Base-by-base conservation (phyloP, 2,797 vertebrate species). In the Natrix natrix region DNA sequence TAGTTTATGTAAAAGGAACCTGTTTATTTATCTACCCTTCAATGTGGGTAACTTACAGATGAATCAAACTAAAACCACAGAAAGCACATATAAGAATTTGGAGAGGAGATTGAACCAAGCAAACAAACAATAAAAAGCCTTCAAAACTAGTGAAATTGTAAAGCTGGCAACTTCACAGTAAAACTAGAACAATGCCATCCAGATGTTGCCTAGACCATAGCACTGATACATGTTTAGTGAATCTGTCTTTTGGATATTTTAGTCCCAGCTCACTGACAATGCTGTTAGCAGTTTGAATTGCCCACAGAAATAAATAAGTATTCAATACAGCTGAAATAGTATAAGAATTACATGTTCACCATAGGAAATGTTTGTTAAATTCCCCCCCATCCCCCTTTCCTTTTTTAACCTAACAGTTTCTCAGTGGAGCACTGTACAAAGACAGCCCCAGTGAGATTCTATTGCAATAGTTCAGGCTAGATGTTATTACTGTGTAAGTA, bases 91-190 rank as follows among this genome's bases (percentile, higher is more conserved):
- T 48, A 83, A 24, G 78, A 83, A 83, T 83, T 83, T 83, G 43
- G 78, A 37, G 43, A 83, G 20, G 43, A 48, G 78, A 83, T 83
- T 10, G 37, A 83, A 48, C 20, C 43, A 48, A 83, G 43, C 78
- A 48, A 48, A 48, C 43, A 24, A 83, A 83, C 43, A 83, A 48
- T 48, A 83, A 83, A 83, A 83, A 48, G 10, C 10, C 20, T 83
- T 83, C 74, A 48, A 48, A 83, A 48, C 4, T 48, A 48, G 10
- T 48, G 37, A 83, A 83, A 83, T 24, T 83, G 43, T 83, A 83
- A 83, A 83, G 43, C 78, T 83, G 78, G 78, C 43, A 83, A 83
- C 78, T 83, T 83, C 78, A 83, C 43, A 83, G 43, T 83, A 48
- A 83, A 83, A 48, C 24, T 83, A 83, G 20, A 24, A 48, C 78